Conservation (phyloP, 2,888 invertebrate species). For the Molorchus minor region DNA sequence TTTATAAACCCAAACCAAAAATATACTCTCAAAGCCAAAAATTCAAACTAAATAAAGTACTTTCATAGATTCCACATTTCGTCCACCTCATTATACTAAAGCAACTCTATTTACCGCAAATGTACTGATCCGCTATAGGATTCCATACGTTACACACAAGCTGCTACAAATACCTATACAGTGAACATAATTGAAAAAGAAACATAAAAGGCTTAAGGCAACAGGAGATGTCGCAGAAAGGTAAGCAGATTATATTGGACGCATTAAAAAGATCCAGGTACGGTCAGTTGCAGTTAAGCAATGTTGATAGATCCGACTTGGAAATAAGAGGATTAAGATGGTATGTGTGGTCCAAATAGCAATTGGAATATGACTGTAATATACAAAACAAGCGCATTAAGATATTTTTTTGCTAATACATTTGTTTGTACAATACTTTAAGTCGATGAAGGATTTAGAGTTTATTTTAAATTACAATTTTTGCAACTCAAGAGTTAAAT, state of each 20-base stretch:
- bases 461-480: no score
- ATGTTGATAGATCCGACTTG: conserved; percentile 11
- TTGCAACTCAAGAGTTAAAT: no score
- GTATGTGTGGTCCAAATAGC: conserved; percentile 13
- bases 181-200: conserved; percentile 3
- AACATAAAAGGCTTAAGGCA: conserved; percentile 20
- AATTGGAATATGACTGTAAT: no score
- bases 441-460: no score
- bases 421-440: no score
- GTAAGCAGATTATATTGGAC: conserved; percentile 18
- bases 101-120: conserved; percentile 4
- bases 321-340: conserved; percentile 5
- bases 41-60: no score
- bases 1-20: no score
- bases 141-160: background rate
- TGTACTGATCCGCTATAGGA: background rate
- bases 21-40: no score
- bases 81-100: background rate
- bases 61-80: no score
- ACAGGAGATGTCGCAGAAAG: conserved; percentile 15
- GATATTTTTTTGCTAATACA: background rate
- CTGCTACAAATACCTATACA: background rate
- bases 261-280: conserved; percentile 18
- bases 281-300: conserved; percentile 3
- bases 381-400: no score